A percentile compares a stretch with the other conserved stretches of the same genome.
Conservation (phyloP, 35 echinoderm and acorn worm species). For the Stichopus chloronotus region DNA sequence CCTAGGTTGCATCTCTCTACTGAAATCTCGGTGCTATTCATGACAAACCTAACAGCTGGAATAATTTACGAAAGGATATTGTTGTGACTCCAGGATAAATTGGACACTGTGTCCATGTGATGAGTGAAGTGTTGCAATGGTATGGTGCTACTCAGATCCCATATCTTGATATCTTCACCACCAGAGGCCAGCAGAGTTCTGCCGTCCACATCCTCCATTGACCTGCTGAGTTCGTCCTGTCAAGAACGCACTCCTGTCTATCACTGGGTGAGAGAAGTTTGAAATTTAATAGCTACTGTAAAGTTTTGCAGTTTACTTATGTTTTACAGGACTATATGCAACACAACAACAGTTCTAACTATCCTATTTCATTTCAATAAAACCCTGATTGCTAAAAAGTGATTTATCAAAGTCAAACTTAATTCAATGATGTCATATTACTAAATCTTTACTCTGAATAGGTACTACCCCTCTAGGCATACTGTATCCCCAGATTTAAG, state of each 20-base stretch:
- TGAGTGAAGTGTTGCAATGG: constrained; percentile 80
- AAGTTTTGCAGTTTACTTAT: not conserved
- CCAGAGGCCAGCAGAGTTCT: constrained; percentile 78
- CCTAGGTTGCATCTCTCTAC: no score
- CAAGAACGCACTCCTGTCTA: not conserved
- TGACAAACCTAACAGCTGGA: not conserved
- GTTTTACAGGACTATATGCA: not conserved
- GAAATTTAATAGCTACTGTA: not conserved
- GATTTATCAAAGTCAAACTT: no score
- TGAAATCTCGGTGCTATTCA: no score
- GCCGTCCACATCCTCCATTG: constrained; percentile 65
- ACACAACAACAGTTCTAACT: no score
- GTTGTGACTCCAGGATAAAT: constrained; percentile 90
- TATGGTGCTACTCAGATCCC: constrained; percentile 75
- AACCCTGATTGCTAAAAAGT: no score
- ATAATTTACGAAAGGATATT: constrained; percentile 89
- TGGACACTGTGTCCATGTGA: constrained; percentile 70
- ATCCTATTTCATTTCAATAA: no score
- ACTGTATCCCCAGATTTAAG: no score
- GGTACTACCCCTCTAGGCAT: no score
- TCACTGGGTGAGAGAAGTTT: not conserved
- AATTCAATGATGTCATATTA: no score
- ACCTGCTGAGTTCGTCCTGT: not conserved
- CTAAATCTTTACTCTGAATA: no score
- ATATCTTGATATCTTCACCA: constrained; percentile 93